Percentiles rank a stretch among this genome's conserved stretches.
Evolutionary conservation across 2,113 vertebrate species (phyloP).

Genomic region (Syrrhaptes paradoxus): DNA sequence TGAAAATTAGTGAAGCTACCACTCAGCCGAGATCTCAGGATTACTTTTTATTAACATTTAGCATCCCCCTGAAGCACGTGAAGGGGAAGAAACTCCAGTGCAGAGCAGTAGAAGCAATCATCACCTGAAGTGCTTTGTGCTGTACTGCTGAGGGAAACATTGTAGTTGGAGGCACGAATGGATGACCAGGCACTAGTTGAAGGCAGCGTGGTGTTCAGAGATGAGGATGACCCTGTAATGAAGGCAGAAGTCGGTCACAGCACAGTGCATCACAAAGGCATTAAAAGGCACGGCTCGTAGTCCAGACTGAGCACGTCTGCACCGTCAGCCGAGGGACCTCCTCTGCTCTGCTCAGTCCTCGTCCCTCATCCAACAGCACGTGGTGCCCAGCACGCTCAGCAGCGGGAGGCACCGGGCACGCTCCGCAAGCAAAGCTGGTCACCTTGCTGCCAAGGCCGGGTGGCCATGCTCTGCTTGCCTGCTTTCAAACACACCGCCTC

Average conservation of each 20-base stretch:
- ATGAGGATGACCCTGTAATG: conserved; percentile 95
- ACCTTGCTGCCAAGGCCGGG: rapidly evolving
- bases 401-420: not conserved
- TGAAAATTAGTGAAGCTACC: not conserved
- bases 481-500: not conserved
- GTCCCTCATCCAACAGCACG: not conserved
- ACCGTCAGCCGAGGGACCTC: not conserved
- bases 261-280: rapidly evolving
- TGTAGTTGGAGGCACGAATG: conserved; percentile 99
- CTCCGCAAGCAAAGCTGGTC: not conserved
- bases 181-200: conserved; percentile 99
- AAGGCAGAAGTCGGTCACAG: not conserved
- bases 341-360: not conserved
- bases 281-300: not conserved
- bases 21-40: not conserved
- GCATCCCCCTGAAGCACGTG: rapidly evolving
- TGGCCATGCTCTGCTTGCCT: not conserved
- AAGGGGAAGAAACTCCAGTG: not conserved
- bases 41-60: not conserved
- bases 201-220: conserved; percentile 99
- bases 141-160: conserved; percentile 99
- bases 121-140: conserved; percentile 99
- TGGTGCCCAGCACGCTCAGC: not conserved
- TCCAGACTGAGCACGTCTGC: rapidly evolving
- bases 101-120: not conserved